Base-by-base conservation (phyloP, 2,797 vertebrate species). In the Apodemus agrarius region DNA sequence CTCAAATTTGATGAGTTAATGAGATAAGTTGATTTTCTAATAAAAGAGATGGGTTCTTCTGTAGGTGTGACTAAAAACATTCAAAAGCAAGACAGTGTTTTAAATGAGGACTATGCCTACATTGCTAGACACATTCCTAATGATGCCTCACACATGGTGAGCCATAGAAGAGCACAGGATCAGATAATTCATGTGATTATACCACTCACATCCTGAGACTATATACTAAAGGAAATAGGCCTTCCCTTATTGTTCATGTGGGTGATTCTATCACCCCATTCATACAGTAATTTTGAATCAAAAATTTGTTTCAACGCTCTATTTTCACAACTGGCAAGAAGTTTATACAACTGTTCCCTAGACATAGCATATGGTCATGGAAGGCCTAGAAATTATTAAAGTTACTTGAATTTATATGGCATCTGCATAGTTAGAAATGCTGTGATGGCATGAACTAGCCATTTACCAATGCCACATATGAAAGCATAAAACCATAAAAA, bases 381-480 rank as follows among this genome's bases (percentile, higher is more conserved):
- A 97, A 95, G 94, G 93, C 49, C 31, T 76, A 75, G 63, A 65
- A 74, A 89, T 65, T 86, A 79, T 92, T 92, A 59, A 92, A 92
- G 89, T 92, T 94, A 98, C 97, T 95, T 96, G 76, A 90, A 97
- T 96, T 96, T 95, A 65, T 81, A 59, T 72, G 91, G 95, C 92
- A 97, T 96, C 92, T 95, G 96, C 75, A 82, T 93, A 87, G 94
- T 74, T 92, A 97, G 96, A 92, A 94, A 97, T 95, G 52, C 83
- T 61, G 54, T 49, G 92, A 76, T 46, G 90, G 40, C 79, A 79
- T 26, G 79, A 92, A 97, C 79, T 94, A 61, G 34, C 16, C 75
- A 83, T 84, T 90, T 91, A 74, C 2, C 1, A 49, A 89, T 87
- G 43, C 59, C 90, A 13, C 54, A 63, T 78, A 34, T 19, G 76